These are phyloP conservation scores for Pachycephala philippinensis DNA, from an alignment of 2,113 vertebrate genomes.

Conservation along the genomic window DNA sequence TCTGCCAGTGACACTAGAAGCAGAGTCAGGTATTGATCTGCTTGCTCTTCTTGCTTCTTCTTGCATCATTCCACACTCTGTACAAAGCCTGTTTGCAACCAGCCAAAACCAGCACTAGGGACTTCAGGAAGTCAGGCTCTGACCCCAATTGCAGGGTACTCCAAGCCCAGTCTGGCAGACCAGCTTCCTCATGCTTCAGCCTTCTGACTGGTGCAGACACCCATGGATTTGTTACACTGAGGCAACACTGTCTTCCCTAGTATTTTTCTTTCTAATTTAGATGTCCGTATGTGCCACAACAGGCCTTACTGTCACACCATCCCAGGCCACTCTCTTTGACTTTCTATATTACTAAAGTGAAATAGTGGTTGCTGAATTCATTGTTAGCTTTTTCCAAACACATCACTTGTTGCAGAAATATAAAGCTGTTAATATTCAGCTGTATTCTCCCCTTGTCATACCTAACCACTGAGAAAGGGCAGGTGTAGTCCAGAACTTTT, in stretches of 20 bases:
- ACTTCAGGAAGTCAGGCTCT: background rate
- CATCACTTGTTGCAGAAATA: background rate
- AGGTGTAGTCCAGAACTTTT: background rate
- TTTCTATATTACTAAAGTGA: background rate
- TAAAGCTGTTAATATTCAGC: background rate
- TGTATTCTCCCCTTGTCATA: background rate
- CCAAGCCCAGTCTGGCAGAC: fast-evolving
- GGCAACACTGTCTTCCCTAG: background rate
- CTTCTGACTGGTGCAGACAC: background rate
- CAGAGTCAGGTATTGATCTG: too few species aligned
- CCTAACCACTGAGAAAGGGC: background rate
- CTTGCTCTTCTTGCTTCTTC: too few species aligned
- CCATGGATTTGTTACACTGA: background rate
- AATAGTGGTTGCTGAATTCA: background rate
- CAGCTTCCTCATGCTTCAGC: background rate
- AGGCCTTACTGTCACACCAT: background rate
- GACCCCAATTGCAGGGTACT: fast-evolving
- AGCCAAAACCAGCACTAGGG: background rate
- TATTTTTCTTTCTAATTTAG: background rate
- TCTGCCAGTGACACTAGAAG: too few species aligned
- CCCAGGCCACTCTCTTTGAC: background rate
- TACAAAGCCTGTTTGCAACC: background rate
- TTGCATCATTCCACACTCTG: too few species aligned
- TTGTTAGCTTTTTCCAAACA: background rate
- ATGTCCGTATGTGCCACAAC: background rate